Base-by-base conservation (phyloP, 2,797 vertebrate species). In the Acanthurus tractus region DNA sequence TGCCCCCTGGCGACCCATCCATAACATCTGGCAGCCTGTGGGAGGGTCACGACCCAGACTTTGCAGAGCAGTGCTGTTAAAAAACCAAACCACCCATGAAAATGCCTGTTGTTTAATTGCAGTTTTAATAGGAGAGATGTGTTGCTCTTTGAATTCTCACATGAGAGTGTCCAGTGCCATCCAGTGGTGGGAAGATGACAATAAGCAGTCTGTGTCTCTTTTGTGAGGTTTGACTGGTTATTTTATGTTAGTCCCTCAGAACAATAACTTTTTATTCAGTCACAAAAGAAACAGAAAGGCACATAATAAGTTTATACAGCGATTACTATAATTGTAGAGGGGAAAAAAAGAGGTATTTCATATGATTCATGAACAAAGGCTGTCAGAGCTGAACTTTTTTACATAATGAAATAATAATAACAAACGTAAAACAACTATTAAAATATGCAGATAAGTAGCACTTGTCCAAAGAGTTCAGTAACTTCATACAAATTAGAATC, bases 121-220 rank as follows among this genome's bases (percentile, higher is more conserved):
- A 52, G 17, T 34, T 70, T 76, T 67, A 82, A 67, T 76, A 38
- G 25, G 6, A 62, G 9, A 50, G 40, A 53, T 40, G 9, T 77
- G 66, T 8, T 71, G 50, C 57, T 48, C 6, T 8, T 52, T 49
- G 22, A 63, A 18, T 14, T 61, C 42, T 77, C 67, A 78, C 70
- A 72, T 50, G 55, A 74, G 45, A 77, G 84, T 46, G 25, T 85
- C 71, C 62, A 82, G 69, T 88, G 89, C 89, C 93, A 93, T 85
- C 93, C 92, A 87, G 92, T 93, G 92, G 88, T 66, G n/a, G 44
- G 29, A 25, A 62, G 8, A 13, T 63, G 9, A 49, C 10, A 34
- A 49, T 62, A 65, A 61, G n/a, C 17, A 53, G 23, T 4, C 18
- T 20, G 46, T 22, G 22, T n/a, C 8, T 7, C 8, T 49, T 40